Conservation (phyloP, 2,797 vertebrate genomes). For the Streptopelia turtur region DNA sequence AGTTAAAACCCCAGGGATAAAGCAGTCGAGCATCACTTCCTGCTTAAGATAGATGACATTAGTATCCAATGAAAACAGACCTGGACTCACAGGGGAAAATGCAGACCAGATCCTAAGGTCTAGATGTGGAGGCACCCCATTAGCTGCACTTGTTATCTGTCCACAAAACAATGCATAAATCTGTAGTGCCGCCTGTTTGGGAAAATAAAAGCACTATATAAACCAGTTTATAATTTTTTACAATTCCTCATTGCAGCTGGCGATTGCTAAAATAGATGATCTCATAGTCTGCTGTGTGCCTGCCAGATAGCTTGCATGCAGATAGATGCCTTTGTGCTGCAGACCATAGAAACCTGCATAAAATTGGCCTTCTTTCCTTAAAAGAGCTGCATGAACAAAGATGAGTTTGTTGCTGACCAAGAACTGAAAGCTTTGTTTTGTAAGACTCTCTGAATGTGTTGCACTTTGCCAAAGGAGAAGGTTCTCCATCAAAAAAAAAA, state of each 20-base stretch:
- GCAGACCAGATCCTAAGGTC: neutral
- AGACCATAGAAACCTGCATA: conserved; percentile 85
- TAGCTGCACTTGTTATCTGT: conserved; percentile 57
- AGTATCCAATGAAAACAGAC: conserved; percentile 49
- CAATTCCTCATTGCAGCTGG: conserved; percentile 76
- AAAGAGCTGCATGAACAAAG: conserved; percentile 84
- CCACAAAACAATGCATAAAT: conserved; percentile 67
- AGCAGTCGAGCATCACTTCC: conserved; percentile 75
- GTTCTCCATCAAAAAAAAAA: conserved; percentile 56
- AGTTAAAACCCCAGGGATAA: conserved; percentile 71
- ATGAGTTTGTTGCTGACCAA: conserved; percentile 87
- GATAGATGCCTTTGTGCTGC: conserved; percentile 82
- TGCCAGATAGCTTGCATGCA: conserved; percentile 82
- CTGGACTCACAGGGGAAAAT: neutral
- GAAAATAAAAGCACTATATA: conserved; percentile 72
- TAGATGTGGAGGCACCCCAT: conserved; percentile 11
- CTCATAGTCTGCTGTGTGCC: conserved; percentile 76
- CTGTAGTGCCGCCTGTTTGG: conserved; percentile 46
- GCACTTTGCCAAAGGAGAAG: conserved; percentile 78
- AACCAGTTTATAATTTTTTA: conserved; percentile 81
- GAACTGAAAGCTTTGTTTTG: conserved; percentile 86
- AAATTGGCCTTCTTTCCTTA: conserved; percentile 87
- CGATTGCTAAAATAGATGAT: conserved; percentile 78
- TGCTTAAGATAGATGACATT: conserved; percentile 71
- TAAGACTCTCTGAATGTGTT: conserved; percentile 80